A percentile compares a stretch with the other conserved stretches of the same genome.
Evolutionary conservation across 2,888 invertebrate genomes (phyloP).

Genomic region (Folsomia manolachei): DNA sequence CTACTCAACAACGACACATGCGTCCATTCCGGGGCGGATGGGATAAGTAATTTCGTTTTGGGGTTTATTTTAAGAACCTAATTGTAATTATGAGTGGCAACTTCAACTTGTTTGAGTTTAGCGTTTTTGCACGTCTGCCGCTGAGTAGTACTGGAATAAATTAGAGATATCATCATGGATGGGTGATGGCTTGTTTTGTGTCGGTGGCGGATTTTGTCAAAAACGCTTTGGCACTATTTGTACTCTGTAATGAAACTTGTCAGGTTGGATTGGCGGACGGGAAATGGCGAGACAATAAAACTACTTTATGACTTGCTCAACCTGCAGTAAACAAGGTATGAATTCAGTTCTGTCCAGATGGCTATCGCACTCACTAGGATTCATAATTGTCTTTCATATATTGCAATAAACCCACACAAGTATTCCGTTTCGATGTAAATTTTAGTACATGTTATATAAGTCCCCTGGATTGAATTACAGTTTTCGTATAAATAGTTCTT

Average conservation of each 20-base stretch:
- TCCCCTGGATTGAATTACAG: too few species aligned
- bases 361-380: slow-evolving; percentile 6
- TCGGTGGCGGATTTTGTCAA: slow-evolving; percentile 4
- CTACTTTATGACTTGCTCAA: slow-evolving; percentile 17
- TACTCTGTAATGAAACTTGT: slow-evolving; percentile 4
- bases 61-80: neutral
- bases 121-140: neutral
- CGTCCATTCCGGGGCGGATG: neutral
- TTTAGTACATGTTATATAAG: too few species aligned
- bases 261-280: slow-evolving; percentile 5
- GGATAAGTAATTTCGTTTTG: neutral
- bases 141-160: neutral
- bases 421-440: too few species aligned
- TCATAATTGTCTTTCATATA: neutral
- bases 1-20: too few species aligned
- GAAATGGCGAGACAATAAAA: slow-evolving; percentile 20
- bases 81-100: neutral
- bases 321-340: slow-evolving; percentile 20
- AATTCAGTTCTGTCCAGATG: slow-evolving; percentile 16
- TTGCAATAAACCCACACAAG: too few species aligned
- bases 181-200: too few species aligned
- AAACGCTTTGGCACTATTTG: slow-evolving; percentile 6
- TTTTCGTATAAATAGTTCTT: too few species aligned
- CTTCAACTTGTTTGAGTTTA: neutral
- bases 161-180: neutral